Conservation (phyloP, 2,797 vertebrate species). For the Coracias cyanogaster region DNA sequence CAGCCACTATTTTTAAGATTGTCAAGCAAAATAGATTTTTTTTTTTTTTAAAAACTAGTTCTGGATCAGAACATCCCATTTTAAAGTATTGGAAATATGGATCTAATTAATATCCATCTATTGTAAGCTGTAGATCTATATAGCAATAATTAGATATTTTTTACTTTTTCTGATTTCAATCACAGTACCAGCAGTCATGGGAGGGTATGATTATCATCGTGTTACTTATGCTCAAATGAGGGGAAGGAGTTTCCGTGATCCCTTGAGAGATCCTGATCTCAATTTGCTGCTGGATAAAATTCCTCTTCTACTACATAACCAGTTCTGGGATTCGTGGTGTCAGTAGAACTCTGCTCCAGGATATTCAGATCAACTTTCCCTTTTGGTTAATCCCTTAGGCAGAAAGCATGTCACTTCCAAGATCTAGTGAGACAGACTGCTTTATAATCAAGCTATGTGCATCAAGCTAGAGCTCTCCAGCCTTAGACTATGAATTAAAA, state of each 20-base stretch:
- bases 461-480: background rate
- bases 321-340: background rate
- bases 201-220: background rate
- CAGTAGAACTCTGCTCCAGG: background rate
- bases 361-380: background rate
- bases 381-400: background rate
- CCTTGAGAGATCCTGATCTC: background rate
- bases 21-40: background rate
- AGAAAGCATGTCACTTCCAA: background rate
- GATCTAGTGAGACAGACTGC: background rate
- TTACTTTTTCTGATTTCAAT: background rate
- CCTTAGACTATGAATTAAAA: background rate
- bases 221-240: background rate
- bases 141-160: background rate
- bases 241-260: background rate
- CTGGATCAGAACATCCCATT: background rate
- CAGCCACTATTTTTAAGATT: background rate
- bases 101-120: background rate
- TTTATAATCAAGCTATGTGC: background rate
- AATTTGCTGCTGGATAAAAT: background rate
- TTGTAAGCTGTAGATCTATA: background rate
- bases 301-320: background rate
- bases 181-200: background rate
- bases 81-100: background rate
- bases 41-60: background rate